phyloP scores from a whole-genome alignment of 2,797 vertebrate species.

The Rhinophrynus dorsalis region DNA sequence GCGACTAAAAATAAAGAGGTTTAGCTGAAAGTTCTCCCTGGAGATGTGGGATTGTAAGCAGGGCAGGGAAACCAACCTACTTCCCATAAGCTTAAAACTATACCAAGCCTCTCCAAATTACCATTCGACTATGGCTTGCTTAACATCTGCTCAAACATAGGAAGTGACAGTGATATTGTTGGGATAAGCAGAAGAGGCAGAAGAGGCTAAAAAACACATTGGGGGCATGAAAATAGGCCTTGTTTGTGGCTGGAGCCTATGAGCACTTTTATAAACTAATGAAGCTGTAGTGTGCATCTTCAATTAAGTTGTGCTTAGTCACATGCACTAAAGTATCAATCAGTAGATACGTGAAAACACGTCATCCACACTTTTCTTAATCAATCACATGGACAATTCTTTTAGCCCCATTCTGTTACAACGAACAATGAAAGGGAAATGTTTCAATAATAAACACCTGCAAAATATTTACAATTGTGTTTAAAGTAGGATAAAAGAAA shows the following conservation, averaged over 20 bases:
- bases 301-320: conserved; percentile 44
- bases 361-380: conserved; percentile 3
- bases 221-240: conserved; percentile 48
- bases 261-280: conserved; percentile 19
- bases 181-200: conserved; percentile 52
- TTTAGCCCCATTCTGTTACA: no score
- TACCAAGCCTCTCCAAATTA: conserved; percentile 89
- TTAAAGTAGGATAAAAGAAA: no score
- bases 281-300: conserved; percentile 25
- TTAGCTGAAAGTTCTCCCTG: conserved; percentile 90
- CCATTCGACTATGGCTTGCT: conserved; percentile 92
- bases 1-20: conserved; percentile 80
- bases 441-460: no score
- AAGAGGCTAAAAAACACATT: conserved; percentile 45
- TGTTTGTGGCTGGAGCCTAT: conserved; percentile 42
- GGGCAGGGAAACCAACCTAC: conserved; percentile 73
- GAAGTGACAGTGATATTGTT: conserved; percentile 60
- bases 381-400: not conserved
- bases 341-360: conserved; percentile 19
- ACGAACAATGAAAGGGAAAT: no score
- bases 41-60: conserved; percentile 82
- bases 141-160: conserved; percentile 87
- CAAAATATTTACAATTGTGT: no score
- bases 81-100: conserved; percentile 84
- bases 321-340: conserved; percentile 23